Conservation (phyloP, 2,113 vertebrate genomes). For the Egretta garzetta region DNA sequence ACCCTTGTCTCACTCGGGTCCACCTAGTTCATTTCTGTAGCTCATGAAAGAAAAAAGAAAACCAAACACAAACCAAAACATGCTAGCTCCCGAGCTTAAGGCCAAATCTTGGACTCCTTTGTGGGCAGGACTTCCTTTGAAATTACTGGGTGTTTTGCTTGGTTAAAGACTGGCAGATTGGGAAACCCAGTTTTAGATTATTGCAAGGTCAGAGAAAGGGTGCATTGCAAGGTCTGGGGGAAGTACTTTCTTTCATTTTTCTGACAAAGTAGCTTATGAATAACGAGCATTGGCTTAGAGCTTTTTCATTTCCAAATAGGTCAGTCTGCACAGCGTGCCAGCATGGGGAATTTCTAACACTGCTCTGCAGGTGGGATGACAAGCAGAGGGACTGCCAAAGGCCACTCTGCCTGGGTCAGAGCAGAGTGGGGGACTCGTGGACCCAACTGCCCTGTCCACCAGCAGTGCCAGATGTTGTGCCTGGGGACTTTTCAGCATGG, state of each 20-base stretch:
- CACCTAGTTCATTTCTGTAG: not conserved
- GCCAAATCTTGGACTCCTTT: not conserved
- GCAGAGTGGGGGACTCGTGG: fast-evolving
- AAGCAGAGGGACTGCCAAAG: not conserved
- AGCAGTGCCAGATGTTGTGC: not conserved
- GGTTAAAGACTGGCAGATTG: not conserved
- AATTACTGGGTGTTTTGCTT: not conserved
- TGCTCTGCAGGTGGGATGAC: not conserved
- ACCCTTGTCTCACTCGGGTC: fast-evolving
- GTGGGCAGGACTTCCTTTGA: not conserved
- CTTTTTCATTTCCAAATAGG: not conserved
- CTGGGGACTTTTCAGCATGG: not conserved
- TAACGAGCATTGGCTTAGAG: not conserved
- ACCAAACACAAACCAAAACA: not conserved
- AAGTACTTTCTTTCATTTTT: not conserved
- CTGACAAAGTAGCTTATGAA: not conserved
- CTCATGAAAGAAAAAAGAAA: not conserved
- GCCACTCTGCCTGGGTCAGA: fast-evolving
- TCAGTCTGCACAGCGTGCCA: fast-evolving
- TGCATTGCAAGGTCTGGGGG: not conserved
- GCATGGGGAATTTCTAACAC: not conserved
- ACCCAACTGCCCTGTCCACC: too few relatives aligned
- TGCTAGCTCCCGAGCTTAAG: not conserved
- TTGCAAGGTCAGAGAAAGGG: not conserved
- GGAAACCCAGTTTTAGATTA: not conserved